These are phyloP conservation scores for Periophthalmus modestus DNA, from an alignment of 2,113 vertebrate genomes.

Conservation along the genomic window DNA sequence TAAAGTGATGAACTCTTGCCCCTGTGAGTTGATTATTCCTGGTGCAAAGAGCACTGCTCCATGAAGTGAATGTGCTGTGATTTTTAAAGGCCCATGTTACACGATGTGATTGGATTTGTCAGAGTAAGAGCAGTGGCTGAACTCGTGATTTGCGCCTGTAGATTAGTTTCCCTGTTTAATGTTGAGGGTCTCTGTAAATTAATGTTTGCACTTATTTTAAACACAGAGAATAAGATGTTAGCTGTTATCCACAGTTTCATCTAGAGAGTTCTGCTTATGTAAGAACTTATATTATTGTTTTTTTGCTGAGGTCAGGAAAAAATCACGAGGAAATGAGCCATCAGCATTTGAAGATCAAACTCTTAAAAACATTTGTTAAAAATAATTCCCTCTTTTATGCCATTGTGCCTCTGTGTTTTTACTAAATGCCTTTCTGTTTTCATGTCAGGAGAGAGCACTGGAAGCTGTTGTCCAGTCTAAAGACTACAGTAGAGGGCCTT, in stretches of 20 bases:
- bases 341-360: neutral
- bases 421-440: conserved; percentile 14
- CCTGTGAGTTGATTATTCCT: no score
- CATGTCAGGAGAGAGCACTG: conserved; percentile 87
- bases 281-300: neutral
- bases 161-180: neutral
- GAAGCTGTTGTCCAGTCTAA: conserved; percentile 92
- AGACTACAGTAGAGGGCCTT: conserved; percentile 96
- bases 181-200: neutral
- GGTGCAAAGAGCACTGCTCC: neutral
- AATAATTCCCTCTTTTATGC: neutral
- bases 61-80: conserved; percentile 29
- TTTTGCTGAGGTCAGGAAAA: conserved; percentile 31
- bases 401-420: neutral
- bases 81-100: neutral
- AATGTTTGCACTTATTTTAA: neutral
- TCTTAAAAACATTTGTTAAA: neutral
- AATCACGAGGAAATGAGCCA: conserved; percentile 20
- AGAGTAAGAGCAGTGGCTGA: neutral
- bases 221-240: neutral
- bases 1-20: no score
- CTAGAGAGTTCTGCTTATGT: neutral
- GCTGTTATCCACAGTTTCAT: neutral
- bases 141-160: conserved; percentile 36
- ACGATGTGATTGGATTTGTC: conserved; percentile 44